A percentile compares a stretch with the other conserved stretches of the same genome.
Evolutionary conservation across 1,140 invertebrate species (phyloP).

Genomic region (Heliconius congener): DNA sequence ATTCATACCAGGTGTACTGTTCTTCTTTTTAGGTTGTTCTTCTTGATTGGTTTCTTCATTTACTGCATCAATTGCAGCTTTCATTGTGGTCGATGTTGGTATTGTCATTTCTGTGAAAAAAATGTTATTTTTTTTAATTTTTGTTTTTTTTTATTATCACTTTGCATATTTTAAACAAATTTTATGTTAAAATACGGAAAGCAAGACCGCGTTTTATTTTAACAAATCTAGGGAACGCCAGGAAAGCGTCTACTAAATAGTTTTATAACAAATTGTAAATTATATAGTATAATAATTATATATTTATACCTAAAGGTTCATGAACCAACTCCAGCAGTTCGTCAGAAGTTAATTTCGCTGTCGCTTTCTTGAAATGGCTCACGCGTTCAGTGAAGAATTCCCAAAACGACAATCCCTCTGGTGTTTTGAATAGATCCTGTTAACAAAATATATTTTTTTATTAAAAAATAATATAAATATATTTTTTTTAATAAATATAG

Average conservation of each 20-base stretch:
- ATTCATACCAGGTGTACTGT: slow-evolving; percentile 47
- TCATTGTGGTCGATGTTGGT: slow-evolving; percentile 60
- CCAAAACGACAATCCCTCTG: slow-evolving; percentile 71
- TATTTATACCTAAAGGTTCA: slow-evolving; percentile 64
- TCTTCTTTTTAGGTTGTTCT: slow-evolving; percentile 49
- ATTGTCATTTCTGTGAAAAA: slow-evolving; percentile 56
- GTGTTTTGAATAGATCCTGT: slow-evolving; percentile 66
- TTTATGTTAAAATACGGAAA: too few relatives aligned
- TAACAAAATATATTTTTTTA: background rate
- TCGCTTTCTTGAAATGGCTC: slow-evolving; percentile 67
- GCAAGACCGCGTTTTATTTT: too few relatives aligned
- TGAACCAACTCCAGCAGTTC: slow-evolving; percentile 72
- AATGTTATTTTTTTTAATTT: background rate
- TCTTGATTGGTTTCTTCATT: slow-evolving; percentile 51
- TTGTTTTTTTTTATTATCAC: too few relatives aligned
- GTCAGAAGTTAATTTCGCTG: slow-evolving; percentile 55
- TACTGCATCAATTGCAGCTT: slow-evolving; percentile 53
- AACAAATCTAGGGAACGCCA: too few relatives aligned
- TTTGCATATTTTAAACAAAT: too few relatives aligned
- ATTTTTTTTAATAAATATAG: too few relatives aligned
- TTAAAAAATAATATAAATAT: too few relatives aligned
- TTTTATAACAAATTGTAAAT: too few relatives aligned
- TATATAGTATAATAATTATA: background rate
- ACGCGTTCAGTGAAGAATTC: slow-evolving; percentile 69
- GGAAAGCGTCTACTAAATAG: too few relatives aligned